A percentile compares a stretch with the other conserved stretches of the same genome.
Conservation (phyloP, 2,888 invertebrate genomes). For the Abrostola triplasia region DNA sequence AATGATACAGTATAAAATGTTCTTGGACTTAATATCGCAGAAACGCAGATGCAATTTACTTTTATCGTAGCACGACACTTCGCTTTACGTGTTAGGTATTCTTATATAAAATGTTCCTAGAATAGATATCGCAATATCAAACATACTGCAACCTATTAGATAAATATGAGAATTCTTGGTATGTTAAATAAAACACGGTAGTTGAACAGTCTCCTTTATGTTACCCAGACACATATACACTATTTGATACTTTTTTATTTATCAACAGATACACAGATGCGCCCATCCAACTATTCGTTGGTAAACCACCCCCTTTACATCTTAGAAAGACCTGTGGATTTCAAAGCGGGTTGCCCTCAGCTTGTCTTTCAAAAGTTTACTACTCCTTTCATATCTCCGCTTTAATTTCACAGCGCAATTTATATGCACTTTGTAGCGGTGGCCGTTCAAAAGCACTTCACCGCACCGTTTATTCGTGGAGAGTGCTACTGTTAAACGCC, state of each 20-base stretch:
- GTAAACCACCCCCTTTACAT: conserved; percentile 49
- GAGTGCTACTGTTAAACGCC: conserved; percentile 82
- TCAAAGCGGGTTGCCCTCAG: conserved; percentile 72
- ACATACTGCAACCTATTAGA: not conserved
- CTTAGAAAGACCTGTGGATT: conserved; percentile 43
- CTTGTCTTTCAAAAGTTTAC: conserved; percentile 79
- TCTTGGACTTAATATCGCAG: conserved; percentile 16
- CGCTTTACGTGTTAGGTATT: conserved; percentile 7
- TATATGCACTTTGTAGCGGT: conserved; percentile 87
- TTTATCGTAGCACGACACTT: conserved; percentile 31
- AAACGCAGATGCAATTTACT: conserved; percentile 32
- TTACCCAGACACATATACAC: conserved; percentile 11
- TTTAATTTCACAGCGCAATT: conserved; percentile 85
- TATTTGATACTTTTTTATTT: not conserved
- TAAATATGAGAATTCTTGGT: not conserved
- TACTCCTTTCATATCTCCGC: conserved; percentile 81
- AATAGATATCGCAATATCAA: conserved; percentile 4
- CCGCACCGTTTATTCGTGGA: conserved; percentile 77
- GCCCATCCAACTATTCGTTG: conserved; percentile 12
- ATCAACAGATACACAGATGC: not conserved
- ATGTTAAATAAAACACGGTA: not conserved
- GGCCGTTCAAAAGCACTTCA: conserved; percentile 80
- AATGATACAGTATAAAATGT: conserved; percentile 2
- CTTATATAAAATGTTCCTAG: not conserved
- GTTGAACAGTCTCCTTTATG: conserved; percentile 19